Evolutionary conservation across 53 echinoderm and acorn worm genomes (phyloP), one percentile per base, ranked within the genome.

Genomic region (Echinarachnius parma): DNA sequence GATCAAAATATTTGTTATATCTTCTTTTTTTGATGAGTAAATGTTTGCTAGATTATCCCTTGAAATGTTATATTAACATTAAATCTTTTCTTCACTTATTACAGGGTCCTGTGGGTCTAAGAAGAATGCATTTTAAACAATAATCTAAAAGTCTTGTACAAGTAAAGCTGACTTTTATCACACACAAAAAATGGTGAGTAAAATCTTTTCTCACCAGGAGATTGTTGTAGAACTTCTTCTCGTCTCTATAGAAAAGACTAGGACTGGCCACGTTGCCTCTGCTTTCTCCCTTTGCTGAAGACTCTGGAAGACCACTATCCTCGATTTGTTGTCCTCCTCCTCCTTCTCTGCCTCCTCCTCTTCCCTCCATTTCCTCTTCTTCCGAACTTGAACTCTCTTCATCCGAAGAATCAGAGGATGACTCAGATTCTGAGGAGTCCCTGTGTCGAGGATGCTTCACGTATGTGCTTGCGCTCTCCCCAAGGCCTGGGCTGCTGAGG

Each of bases 381-480:
- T 61, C 48, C 23, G 47, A 46, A 13, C 46, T 35, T 9, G 35
- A 35, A 45, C 45, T 64, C 25, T 64, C 63, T 24, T 4, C 59
- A 34, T 35, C 24, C 2, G 59, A 57, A 42, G 3, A 22, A 23
- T 27, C 27, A 27, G 53, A 15, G 27, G 23, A 53, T 53, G 23
- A 24, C 23, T 53, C 18, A 53, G 3, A 19, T 27, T 27, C 14
- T 28, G 60, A 30, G 60, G 60, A n/a, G 26, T 34, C 60, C 4
- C 48, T 46, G 18, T 20, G 62, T 10, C 35, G 69, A 9, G 39
- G 30, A 5, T 62, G 77, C 34, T 85, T 87, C 14, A 79, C 78
- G 20, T 78, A 87, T 24, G 87, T 91, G 36, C 90, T 90, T 31
- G 90, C 96, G 74, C 96, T 96, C 72, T 96, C 96, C 24, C 96